Evolutionary conservation across 2,797 vertebrate species (phyloP), one percentile per base, ranked within the genome.

Genomic region (Balearica regulorum): DNA sequence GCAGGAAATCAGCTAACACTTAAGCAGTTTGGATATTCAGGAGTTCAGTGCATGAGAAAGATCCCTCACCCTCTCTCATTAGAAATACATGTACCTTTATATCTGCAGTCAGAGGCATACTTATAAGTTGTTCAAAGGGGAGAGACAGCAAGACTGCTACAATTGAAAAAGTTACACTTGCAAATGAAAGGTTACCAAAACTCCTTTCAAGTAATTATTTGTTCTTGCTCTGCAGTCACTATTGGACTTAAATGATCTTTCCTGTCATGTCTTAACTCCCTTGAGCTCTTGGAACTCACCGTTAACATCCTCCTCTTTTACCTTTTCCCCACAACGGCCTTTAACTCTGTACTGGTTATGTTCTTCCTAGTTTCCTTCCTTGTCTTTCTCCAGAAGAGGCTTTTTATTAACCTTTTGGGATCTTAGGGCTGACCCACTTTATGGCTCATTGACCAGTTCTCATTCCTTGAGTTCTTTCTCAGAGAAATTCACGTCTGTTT

Each of bases 391-490:
- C 70, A 84, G 15, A 92, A 43, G 12, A 68, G 15, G 33, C 5
- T 78, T 93, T 94, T 66, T 78, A 94, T 89, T 95, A 96, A 96
- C 69, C 90, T 93, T 96, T 93, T n/a, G 81, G 53, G 78, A 89
- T 81, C 81, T 54, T 78, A 87, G 39, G 43, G 37, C 46, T 92
- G 87, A 87, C 90, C 90, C n/a, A 29, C 62, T 95, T 94, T 51
- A 96, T 65, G 87, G 93, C 65, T 92, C 87, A 96, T 69, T 92
- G 82, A 93, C 82, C 76, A 69, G 65, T 87, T 93, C 90, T 94
- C 96, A 96, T 96, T 96, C 94, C 71, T 91, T 11, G 76, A 97
- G 92, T 91, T 96, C 90, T 95, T 96, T 96, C 93, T 78, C 93
- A 89, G 84, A 93, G 61, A 83, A 96, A 87, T 15, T 90, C 75